These are phyloP conservation scores for Syritta pipiens DNA, from an alignment of 2,888 invertebrate species.

Conservation along the genomic window DNA sequence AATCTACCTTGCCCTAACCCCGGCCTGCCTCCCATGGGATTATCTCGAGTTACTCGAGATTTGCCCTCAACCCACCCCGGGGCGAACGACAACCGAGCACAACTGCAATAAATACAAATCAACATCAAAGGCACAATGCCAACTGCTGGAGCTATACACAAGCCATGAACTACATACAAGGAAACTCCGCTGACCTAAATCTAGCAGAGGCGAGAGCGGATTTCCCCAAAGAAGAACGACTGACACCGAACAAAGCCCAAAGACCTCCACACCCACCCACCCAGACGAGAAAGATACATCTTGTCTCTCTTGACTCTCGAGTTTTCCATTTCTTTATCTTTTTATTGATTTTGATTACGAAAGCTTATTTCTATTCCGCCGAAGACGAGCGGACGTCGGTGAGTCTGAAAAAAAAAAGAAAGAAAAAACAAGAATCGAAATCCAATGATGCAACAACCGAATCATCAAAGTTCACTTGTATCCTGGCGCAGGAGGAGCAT, in stretches of 20 bases:
- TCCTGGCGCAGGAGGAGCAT: slow-evolving; percentile 14
- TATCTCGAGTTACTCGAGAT: too few relatives aligned
- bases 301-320: neutral
- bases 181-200: slow-evolving; percentile 46
- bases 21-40: too few relatives aligned
- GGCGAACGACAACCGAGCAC: too few relatives aligned
- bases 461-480: slow-evolving; percentile 44
- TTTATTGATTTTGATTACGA: slow-evolving; percentile 40
- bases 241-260: neutral
- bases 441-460: slow-evolving; percentile 32
- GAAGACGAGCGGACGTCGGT: neutral
- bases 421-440: slow-evolving; percentile 8
- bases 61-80: too few relatives aligned
- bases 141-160: neutral
- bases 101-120: neutral
- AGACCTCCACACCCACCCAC: neutral
- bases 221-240: slow-evolving; percentile 9
- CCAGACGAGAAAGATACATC: slow-evolving; percentile 22
- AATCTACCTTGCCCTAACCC: too few relatives aligned
- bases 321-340: neutral
- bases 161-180: slow-evolving; percentile 3
- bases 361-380: slow-evolving; percentile 28
- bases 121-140: slow-evolving; percentile 19
- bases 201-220: slow-evolving; percentile 10
- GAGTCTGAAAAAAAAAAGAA: slow-evolving; percentile 1